phyloP scores from a whole-genome alignment of 2,797 vertebrate species.

The Ctenopoma kingsleyae region DNA sequence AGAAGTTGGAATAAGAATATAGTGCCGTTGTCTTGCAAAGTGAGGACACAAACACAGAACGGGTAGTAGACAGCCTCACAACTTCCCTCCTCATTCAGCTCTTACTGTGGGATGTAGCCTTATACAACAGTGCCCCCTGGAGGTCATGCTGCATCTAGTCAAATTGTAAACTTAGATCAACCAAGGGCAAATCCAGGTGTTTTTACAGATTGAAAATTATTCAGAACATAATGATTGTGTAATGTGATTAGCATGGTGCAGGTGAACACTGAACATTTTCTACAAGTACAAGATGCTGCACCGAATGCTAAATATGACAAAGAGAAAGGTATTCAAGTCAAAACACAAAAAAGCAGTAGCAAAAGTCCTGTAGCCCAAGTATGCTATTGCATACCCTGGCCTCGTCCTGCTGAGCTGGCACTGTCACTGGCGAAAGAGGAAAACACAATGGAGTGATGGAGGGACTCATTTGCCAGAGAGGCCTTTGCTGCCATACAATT shows the following conservation, averaged over 20 bases:
- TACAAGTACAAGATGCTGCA: constrained; percentile 28
- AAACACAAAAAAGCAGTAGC: background rate
- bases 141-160: constrained; percentile 24
- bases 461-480: constrained; percentile 40
- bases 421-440: constrained; percentile 45
- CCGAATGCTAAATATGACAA: constrained; percentile 24
- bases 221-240: constrained; percentile 27
- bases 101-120: constrained; percentile 34
- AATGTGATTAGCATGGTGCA: constrained; percentile 28
- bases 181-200: constrained; percentile 44
- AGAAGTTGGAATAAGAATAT: constrained; percentile 77
- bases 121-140: constrained; percentile 83
- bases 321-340: constrained; percentile 12
- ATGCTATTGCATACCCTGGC: constrained; percentile 16
- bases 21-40: constrained; percentile 74
- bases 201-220: constrained; percentile 29
- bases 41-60: constrained; percentile 69
- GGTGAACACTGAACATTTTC: constrained; percentile 8
- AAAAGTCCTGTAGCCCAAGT: constrained; percentile 30
- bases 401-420: constrained; percentile 21
- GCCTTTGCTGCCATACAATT: constrained; percentile 57
- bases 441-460: constrained; percentile 47
- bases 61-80: constrained; percentile 43
- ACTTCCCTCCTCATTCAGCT: constrained; percentile 30
- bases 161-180: constrained; percentile 1